These are phyloP conservation scores for Amaurobius ferox DNA, from an alignment of 2,888 invertebrate genomes.

Conservation along the genomic window DNA sequence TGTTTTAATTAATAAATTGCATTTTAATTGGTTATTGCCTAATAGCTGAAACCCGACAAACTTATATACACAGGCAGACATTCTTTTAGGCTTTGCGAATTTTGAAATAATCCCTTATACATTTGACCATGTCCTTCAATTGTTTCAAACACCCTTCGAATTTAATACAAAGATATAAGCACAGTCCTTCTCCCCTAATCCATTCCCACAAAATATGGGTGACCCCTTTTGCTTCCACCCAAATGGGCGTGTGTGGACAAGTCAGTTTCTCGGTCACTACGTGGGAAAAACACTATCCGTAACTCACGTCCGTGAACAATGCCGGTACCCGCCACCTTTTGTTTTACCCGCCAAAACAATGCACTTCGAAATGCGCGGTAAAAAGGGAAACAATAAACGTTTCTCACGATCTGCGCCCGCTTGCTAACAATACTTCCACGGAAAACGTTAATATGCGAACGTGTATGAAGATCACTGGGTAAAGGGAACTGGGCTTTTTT, in stretches of 20 bases:
- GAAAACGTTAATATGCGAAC: constrained; percentile 23
- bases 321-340: background rate
- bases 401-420: too few species aligned
- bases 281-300: background rate
- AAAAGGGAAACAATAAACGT: too few species aligned
- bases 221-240: background rate
- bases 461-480: constrained; percentile 62
- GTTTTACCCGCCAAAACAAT: constrained; percentile 7
- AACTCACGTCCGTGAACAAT: constrained; percentile 7
- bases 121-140: too few species aligned
- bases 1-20: too few species aligned
- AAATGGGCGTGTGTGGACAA: background rate
- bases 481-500: constrained; percentile 21
- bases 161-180: too few species aligned
- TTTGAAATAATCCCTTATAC: too few species aligned
- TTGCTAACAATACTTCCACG: background rate
- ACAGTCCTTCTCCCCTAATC: too few species aligned
- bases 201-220: background rate
- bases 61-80: too few species aligned
- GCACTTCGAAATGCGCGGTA: background rate
- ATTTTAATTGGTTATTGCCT: too few species aligned
- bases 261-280: background rate
- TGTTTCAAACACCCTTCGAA: too few species aligned
- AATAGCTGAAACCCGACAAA: too few species aligned
- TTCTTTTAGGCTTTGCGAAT: too few species aligned